Evolutionary conservation across 2,888 invertebrate species (phyloP).

Genomic region (Caenorhabditis panamensis): DNA sequence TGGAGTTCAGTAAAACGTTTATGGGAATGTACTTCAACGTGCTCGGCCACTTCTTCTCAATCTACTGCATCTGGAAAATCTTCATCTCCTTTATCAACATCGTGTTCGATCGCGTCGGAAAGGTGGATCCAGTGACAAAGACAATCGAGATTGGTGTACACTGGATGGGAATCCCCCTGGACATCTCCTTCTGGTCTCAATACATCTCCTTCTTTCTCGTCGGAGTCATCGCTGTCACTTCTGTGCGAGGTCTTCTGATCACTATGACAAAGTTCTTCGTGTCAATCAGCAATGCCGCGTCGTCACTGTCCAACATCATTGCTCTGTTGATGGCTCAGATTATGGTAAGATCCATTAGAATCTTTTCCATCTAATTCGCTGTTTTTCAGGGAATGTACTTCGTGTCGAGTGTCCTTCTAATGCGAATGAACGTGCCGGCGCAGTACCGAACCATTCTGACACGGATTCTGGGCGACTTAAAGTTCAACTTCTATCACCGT

Average conservation of each 20-base stretch:
- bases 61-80: conserved; percentile 99
- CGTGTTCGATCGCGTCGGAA: conserved; percentile 97
- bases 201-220: conserved; percentile 97
- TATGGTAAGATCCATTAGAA: conserved; percentile 86
- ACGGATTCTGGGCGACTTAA: conserved; percentile 94
- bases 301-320: conserved; percentile 92
- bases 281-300: conserved; percentile 97
- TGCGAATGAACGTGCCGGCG: conserved; percentile 99
- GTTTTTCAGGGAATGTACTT: conserved; percentile 96
- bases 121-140: conserved; percentile 96
- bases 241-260: conserved; percentile 94
- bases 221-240: conserved; percentile 97
- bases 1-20: conserved; percentile 87
- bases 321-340: conserved; percentile 96
- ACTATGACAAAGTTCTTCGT: conserved; percentile 99
- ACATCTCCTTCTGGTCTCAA: conserved; percentile 96
- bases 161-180: conserved; percentile 95
- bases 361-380: no score
- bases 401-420: conserved; percentile 94
- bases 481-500: conserved; percentile 98
- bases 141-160: conserved; percentile 97
- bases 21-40: conserved; percentile 99
- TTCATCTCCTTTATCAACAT: conserved; percentile 91
- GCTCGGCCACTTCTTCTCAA: conserved; percentile 96
- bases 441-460: conserved; percentile 87